phyloP scores from a whole-genome alignment of 2,797 vertebrate genomes.

The Graptemys geographica region DNA sequence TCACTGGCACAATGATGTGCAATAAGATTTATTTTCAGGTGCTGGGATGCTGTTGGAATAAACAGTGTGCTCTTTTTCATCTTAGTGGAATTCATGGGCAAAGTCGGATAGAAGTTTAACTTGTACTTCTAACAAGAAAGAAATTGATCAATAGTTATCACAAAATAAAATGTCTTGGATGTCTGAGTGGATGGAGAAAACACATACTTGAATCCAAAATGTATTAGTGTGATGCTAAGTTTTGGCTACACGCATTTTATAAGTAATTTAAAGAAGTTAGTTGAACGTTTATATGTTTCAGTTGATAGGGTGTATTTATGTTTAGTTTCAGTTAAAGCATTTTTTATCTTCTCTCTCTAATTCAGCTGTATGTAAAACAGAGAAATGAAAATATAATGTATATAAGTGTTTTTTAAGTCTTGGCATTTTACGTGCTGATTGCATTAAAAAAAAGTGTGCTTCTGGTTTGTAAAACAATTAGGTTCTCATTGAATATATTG shows the following conservation, averaged over 20 bases:
- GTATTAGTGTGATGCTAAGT: not conserved
- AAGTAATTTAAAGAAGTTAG: not conserved
- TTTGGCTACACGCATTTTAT: not conserved
- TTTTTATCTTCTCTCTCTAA: not conserved
- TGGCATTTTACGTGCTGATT: not conserved
- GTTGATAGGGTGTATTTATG: not conserved
- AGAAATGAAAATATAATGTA: not conserved
- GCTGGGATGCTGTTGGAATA: not conserved
- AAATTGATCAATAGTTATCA: not conserved
- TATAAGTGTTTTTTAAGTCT: not conserved
- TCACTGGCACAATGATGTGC: not conserved
- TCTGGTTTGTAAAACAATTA: not conserved
- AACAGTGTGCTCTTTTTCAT: not conserved
- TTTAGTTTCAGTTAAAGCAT: fast-evolving
- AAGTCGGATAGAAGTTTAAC: not conserved
- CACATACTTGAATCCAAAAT: not conserved
- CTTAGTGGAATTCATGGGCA: not conserved
- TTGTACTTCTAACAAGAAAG: not conserved
- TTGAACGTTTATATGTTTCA: not conserved
- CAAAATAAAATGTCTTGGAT: not conserved
- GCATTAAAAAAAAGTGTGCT: not conserved
- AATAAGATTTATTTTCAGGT: not conserved
- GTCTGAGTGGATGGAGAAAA: not conserved
- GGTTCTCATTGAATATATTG: not conserved
- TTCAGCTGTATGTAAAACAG: not conserved